Conservation (phyloP, 2,888 invertebrate species). For the Caenorhabditis becei region DNA sequence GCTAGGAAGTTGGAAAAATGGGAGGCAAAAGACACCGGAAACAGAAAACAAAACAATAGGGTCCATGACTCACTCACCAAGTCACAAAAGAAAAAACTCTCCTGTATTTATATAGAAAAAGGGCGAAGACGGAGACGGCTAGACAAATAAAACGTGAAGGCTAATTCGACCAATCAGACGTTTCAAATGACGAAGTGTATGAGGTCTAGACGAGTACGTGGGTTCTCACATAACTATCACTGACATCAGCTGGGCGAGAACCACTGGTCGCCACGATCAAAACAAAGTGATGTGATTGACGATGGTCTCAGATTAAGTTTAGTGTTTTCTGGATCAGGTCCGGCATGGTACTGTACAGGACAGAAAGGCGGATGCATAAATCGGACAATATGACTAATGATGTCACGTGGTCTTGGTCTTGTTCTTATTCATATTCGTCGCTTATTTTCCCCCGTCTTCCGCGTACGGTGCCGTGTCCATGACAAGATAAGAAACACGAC, state of each 20-base stretch:
- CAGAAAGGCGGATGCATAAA: too few species aligned
- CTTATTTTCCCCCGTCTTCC: constrained; percentile 8
- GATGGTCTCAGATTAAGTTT: not conserved
- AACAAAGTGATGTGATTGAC: constrained; percentile 59
- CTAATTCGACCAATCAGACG: constrained; percentile 23
- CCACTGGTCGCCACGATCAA: constrained; percentile 37
- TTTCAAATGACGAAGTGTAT: not conserved
- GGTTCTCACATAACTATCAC: constrained; percentile 41
- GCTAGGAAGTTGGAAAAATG: too few species aligned
- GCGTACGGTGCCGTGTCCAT: not conserved
- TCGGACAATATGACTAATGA: constrained; percentile 37
- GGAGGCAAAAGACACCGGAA: too few species aligned
- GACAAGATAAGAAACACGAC: constrained; percentile 24
- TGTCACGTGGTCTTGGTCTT: constrained; percentile 43
- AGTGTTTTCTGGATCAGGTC: constrained; percentile 9
- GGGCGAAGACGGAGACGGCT: not conserved
- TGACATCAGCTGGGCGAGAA: constrained; percentile 56
- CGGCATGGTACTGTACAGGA: too few species aligned
- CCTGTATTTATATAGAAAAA: too few species aligned
- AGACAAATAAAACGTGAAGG: constrained; percentile 17
- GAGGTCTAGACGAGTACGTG: constrained; percentile 43
- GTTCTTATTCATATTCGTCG: not conserved
- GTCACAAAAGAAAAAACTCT: not conserved
- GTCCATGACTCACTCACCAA: not conserved
- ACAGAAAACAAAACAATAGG: not conserved